Percentiles rank a stretch among this genome's conserved stretches.
Evolutionary conservation across 2,888 invertebrate species (phyloP).

Genomic region (Drepana falcataria): DNA sequence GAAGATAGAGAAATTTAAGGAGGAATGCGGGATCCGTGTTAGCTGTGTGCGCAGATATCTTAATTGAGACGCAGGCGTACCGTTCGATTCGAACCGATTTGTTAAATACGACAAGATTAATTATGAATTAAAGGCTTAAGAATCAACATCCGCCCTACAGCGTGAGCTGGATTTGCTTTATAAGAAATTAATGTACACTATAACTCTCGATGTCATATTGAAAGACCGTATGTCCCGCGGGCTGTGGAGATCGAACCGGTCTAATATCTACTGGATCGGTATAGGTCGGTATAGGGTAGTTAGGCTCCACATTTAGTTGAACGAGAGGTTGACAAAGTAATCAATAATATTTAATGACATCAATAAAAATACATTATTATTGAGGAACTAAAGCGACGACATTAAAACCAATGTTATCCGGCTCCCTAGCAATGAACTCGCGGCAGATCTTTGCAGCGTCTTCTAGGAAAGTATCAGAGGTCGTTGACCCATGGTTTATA

Average conservation of each 20-base stretch:
- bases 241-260: constrained; percentile 17
- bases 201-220: constrained; percentile 51
- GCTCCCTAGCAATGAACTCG: constrained; percentile 90
- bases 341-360: constrained; percentile 19
- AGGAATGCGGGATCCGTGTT: constrained; percentile 71
- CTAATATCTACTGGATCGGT: constrained; percentile 36
- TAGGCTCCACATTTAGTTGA: constrained; percentile 3
- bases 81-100: constrained; percentile 53
- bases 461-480: constrained; percentile 84
- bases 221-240: constrained; percentile 46
- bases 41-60: constrained; percentile 60
- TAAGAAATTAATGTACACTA: constrained; percentile 56
- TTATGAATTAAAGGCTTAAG: constrained; percentile 57
- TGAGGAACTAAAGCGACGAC: constrained; percentile 87
- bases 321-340: constrained; percentile 17
- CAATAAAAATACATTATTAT: constrained; percentile 28
- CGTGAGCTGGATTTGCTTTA: constrained; percentile 43
- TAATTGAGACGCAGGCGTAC: constrained; percentile 68
- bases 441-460: constrained; percentile 91
- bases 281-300: no score
- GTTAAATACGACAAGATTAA: constrained; percentile 61
- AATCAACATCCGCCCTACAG: constrained; percentile 40
- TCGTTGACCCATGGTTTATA: constrained; percentile 88
- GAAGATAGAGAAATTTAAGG: constrained; percentile 74
- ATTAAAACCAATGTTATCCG: constrained; percentile 91